These are phyloP conservation scores for Metridium senile DNA, from an alignment of 92 coral and sea anemone species.

Conservation along the genomic window DNA sequence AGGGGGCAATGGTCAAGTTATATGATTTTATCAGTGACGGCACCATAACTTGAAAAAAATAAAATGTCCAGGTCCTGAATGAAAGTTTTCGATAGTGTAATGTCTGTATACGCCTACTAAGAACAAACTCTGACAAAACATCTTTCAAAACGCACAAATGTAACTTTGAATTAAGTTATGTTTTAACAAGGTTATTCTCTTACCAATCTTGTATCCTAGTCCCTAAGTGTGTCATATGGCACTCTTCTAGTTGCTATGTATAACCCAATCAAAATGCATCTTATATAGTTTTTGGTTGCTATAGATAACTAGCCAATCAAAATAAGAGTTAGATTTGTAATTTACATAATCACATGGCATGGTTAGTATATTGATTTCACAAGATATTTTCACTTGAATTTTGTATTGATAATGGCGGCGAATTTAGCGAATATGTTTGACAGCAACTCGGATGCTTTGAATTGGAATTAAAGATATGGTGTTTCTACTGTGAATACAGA, in stretches of 20 bases:
- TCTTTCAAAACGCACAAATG: no score
- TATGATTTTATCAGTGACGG: no score
- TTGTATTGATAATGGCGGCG: neutral
- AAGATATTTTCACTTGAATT: slow-evolving; percentile 44
- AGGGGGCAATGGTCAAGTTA: no score
- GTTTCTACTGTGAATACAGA: slow-evolving; percentile 50
- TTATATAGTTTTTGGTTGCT: slow-evolving; percentile 13
- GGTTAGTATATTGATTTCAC: slow-evolving; percentile 37
- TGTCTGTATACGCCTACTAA: no score
- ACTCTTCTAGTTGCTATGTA: slow-evolving; percentile 50
- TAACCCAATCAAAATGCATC: slow-evolving; percentile 53
- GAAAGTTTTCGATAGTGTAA: no score
- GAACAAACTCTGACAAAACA: no score
- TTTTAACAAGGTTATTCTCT: slow-evolving; percentile 1
- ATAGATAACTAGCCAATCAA: slow-evolving; percentile 41
- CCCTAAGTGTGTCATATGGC: slow-evolving; percentile 64
- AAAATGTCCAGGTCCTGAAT: no score
- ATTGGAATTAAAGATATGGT: slow-evolving; percentile 47
- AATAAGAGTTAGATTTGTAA: slow-evolving; percentile 38
- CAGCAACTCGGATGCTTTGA: slow-evolving; percentile 41
- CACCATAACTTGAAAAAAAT: no score
- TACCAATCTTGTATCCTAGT: slow-evolving; percentile 40
- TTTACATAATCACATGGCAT: slow-evolving; percentile 44
- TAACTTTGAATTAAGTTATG: neutral
- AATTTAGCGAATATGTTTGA: slow-evolving; percentile 2